Conservation (phyloP, 2,888 invertebrate genomes). For the Luffia ferchaultella region DNA sequence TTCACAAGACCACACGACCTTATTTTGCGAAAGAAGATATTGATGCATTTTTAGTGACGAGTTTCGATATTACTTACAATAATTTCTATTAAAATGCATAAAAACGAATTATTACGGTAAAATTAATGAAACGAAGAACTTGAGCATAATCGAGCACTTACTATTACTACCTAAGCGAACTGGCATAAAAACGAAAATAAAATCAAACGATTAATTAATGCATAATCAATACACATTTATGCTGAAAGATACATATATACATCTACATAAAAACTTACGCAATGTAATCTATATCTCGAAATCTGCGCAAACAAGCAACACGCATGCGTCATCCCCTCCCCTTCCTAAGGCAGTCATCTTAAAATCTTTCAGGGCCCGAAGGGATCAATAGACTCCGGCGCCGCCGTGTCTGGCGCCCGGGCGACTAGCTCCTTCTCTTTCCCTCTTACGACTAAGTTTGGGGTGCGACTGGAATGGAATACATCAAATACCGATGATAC, state of each 20-base stretch:
- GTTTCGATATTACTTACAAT: no score
- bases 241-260: constrained; percentile 3
- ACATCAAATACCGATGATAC: not conserved
- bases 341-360: not conserved
- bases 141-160: not conserved
- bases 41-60: no score
- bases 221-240: constrained; percentile 10
- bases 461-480: constrained; percentile 3
- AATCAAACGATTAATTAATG: constrained; percentile 6
- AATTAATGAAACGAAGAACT: not conserved
- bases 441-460: constrained; percentile 4
- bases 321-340: constrained; percentile 36
- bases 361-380: constrained; percentile 14
- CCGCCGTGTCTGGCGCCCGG: constrained; percentile 50
- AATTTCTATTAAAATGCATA: no score
- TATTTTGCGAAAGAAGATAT: no score
- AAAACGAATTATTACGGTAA: no score
- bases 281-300: constrained; percentile 16
- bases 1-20: no score
- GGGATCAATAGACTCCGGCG: constrained; percentile 54
- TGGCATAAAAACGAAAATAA: not conserved
- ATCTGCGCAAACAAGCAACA: constrained; percentile 35
- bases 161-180: not conserved
- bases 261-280: constrained; percentile 4
- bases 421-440: constrained; percentile 15